Conservation (phyloP, 2,888 invertebrate species). For the Microplitis deprimator region DNA sequence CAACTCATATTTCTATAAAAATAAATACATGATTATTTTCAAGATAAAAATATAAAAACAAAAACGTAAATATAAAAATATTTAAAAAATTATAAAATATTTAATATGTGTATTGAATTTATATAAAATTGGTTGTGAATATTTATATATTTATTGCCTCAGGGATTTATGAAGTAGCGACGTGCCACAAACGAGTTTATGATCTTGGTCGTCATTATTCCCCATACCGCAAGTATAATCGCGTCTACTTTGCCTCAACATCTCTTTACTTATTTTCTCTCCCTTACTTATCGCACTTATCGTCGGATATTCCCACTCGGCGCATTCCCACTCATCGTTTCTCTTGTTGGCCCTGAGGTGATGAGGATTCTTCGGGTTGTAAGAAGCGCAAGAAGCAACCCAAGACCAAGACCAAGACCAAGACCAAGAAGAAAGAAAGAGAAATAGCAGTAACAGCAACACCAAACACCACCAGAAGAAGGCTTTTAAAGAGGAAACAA, state of each 20-base stretch:
- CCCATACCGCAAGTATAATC: slow-evolving; percentile 39
- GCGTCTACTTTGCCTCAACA: background rate
- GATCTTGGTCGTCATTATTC: slow-evolving; percentile 51
- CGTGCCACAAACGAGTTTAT: slow-evolving; percentile 45
- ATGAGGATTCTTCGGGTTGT: slow-evolving; percentile 18
- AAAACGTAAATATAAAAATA: too few relatives aligned
- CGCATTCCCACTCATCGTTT: slow-evolving; percentile 41
- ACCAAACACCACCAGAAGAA: background rate
- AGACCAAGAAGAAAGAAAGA: background rate
- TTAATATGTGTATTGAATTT: background rate
- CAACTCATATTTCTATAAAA: too few relatives aligned
- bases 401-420: background rate
- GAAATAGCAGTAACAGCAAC: background rate
- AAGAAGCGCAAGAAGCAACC: background rate
- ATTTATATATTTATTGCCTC: slow-evolving; percentile 2
- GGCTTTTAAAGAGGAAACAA: background rate
- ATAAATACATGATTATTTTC: too few relatives aligned
- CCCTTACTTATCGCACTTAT: slow-evolving; percentile 44
- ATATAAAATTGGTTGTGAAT: background rate
- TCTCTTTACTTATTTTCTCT: background rate
- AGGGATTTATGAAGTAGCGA: slow-evolving; percentile 48
- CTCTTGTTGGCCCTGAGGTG: slow-evolving; percentile 33
- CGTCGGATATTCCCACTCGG: slow-evolving; percentile 52
- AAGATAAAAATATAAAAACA: too few relatives aligned
- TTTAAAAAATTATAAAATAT: too few relatives aligned